Evolutionary conservation across 2,113 vertebrate genomes (phyloP).

Genomic region (Rhinolophus ferrumequinum): DNA sequence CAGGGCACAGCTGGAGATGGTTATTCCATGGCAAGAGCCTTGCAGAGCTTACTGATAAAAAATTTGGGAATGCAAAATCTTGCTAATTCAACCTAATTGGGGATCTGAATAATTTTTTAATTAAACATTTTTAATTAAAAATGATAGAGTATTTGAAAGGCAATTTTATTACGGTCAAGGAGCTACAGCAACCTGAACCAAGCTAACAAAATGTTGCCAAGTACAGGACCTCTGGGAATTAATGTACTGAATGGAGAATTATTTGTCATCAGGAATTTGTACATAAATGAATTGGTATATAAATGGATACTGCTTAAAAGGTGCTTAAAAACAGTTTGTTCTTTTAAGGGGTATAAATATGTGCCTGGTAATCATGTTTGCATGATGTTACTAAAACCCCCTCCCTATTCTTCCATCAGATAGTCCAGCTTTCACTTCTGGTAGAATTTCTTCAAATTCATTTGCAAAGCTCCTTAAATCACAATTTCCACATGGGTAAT

Average conservation of each 20-base stretch:
- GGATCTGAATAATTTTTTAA: constrained; percentile 64
- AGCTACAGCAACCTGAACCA: constrained; percentile 52
- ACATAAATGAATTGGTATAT: constrained; percentile 74
- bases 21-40: constrained; percentile 50
- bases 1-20: constrained; percentile 39
- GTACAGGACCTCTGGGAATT: constrained; percentile 62
- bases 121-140: constrained; percentile 69
- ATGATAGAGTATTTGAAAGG: constrained; percentile 66
- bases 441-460: constrained; percentile 7
- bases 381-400: neutral
- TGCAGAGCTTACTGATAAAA: constrained; percentile 63
- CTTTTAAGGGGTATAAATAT: constrained; percentile 60
- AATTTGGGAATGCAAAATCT: constrained; percentile 58
- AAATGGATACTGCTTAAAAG: constrained; percentile 58
- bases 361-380: constrained; percentile 51
- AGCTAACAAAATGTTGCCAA: constrained; percentile 67
- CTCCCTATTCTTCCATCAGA: neutral
- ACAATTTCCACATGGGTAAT: neutral
- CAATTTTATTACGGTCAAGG: constrained; percentile 69
- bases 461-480: neutral
- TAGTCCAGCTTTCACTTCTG: neutral
- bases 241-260: constrained; percentile 74
- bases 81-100: constrained; percentile 67
- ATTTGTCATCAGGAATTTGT: constrained; percentile 74
- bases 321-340: constrained; percentile 71